Evolutionary conservation across 2,113 vertebrate genomes (phyloP).

Genomic region (Nipponia nippon): DNA sequence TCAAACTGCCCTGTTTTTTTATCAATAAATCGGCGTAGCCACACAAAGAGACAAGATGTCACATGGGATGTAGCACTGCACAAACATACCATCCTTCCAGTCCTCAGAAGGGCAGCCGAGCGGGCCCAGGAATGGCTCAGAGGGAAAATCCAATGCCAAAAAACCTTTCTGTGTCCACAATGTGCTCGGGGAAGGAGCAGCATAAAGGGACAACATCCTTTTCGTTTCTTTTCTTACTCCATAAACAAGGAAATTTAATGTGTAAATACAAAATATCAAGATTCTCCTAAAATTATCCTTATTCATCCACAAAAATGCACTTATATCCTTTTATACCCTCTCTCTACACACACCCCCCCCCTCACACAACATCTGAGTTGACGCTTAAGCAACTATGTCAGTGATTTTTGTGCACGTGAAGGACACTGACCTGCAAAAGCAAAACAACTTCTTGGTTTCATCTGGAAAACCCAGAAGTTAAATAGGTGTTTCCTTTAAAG

Average conservation of each 20-base stretch:
- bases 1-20: background rate
- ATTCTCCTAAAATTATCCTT: background rate
- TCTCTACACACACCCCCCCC: background rate
- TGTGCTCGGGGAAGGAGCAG: accelerated
- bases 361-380: background rate
- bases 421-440: background rate
- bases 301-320: background rate
- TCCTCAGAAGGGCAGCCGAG: background rate
- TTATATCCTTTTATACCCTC: background rate
- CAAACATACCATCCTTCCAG: background rate
- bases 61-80: accelerated
- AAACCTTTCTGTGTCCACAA: background rate
- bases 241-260: background rate
- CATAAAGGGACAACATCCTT: background rate
- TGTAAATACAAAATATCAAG: background rate
- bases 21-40: accelerated
- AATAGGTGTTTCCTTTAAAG: background rate
- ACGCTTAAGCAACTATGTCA: background rate
- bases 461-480: background rate
- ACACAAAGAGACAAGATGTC: accelerated
- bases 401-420: background rate
- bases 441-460: background rate
- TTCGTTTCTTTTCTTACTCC: background rate
- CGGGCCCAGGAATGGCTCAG: accelerated
- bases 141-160: background rate